Conservation (phyloP, 1,140 invertebrate genomes). For the Spodoptera frugiperda region DNA sequence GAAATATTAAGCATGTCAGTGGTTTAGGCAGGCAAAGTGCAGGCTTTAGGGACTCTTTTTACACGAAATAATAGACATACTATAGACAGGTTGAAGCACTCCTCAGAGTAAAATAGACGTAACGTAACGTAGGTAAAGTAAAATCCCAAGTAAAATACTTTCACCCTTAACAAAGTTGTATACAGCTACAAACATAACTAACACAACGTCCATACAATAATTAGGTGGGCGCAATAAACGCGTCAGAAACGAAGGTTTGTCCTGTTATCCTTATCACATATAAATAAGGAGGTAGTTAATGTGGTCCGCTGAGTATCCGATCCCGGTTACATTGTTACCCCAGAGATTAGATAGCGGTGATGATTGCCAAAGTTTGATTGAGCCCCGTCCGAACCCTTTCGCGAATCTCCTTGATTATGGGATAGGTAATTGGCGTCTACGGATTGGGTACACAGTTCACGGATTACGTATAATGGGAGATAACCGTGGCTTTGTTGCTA, state of each 20-base stretch:
- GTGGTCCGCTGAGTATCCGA: slow-evolving; percentile 65
- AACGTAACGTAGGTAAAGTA: too few species aligned
- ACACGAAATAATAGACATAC: too few species aligned
- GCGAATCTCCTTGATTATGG: slow-evolving; percentile 71
- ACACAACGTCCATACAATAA: slow-evolving; percentile 44
- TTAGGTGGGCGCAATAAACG: slow-evolving; percentile 56
- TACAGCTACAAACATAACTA: slow-evolving; percentile 1
- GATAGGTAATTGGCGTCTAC: slow-evolving; percentile 64
- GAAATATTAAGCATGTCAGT: too few species aligned
- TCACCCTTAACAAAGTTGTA: not conserved
- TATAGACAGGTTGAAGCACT: too few species aligned
- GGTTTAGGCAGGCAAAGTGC: too few species aligned
- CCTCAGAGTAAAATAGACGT: too few species aligned
- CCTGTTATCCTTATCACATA: slow-evolving; percentile 62
- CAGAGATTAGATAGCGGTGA: slow-evolving; percentile 77
- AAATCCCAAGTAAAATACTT: slow-evolving; percentile 8
- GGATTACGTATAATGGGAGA: slow-evolving; percentile 44
- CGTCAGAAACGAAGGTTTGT: slow-evolving; percentile 42
- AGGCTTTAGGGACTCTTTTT: too few species aligned
- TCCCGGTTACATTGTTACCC: slow-evolving; percentile 75
- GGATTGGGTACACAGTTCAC: slow-evolving; percentile 57
- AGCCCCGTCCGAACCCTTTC: slow-evolving; percentile 72
- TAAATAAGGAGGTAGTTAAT: slow-evolving; percentile 69
- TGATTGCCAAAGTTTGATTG: slow-evolving; percentile 83
- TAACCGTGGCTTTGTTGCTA: slow-evolving; percentile 44